Conservation (phyloP, 2,888 invertebrate genomes). For the Gastrophysa polygoni region DNA sequence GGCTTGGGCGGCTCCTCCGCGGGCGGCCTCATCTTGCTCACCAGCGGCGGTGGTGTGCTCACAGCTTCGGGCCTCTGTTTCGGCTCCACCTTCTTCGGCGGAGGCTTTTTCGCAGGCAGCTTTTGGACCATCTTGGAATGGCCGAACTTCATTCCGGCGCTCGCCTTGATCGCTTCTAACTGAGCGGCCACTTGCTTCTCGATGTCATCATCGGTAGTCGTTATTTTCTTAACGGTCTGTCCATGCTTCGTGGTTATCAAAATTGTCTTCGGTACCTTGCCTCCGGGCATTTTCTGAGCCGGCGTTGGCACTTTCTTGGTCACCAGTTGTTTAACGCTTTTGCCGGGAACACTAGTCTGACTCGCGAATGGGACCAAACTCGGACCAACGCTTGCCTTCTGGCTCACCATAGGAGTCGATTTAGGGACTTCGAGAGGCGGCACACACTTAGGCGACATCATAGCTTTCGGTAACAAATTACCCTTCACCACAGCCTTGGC, state of each 20-base stretch:
- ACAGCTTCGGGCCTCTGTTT: constrained; percentile 22
- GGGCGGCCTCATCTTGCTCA: neutral
- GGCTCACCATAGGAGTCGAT: constrained; percentile 16
- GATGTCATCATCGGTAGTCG: constrained; percentile 37
- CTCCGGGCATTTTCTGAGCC: constrained; percentile 8
- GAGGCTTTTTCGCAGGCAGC: constrained; percentile 25
- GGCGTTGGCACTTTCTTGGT: constrained; percentile 7
- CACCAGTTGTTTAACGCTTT: constrained; percentile 17
- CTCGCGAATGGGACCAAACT: constrained; percentile 13
- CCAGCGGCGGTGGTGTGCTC: neutral
- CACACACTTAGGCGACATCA: constrained; percentile 17
- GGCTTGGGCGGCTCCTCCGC: constrained; percentile 9
- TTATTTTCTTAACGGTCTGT: constrained; percentile 54
- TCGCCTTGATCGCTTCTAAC: constrained; percentile 56
- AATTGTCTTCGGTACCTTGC: constrained; percentile 51
- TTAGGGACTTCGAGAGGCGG: constrained; percentile 20
- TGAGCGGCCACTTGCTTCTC: constrained; percentile 51
- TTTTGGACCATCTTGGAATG: constrained; percentile 14
- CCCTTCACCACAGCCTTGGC: constrained; percentile 43
- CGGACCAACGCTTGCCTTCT: constrained; percentile 19
- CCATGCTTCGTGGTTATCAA: constrained; percentile 56
- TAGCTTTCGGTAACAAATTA: constrained; percentile 36
- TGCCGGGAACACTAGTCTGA: constrained; percentile 10
- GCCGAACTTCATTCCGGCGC: constrained; percentile 34
- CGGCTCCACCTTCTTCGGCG: constrained; percentile 34